Percentiles rank a stretch among this genome's conserved stretches.
Evolutionary conservation across 2,113 vertebrate species (phyloP).

Genomic region (Sialia sialis): DNA sequence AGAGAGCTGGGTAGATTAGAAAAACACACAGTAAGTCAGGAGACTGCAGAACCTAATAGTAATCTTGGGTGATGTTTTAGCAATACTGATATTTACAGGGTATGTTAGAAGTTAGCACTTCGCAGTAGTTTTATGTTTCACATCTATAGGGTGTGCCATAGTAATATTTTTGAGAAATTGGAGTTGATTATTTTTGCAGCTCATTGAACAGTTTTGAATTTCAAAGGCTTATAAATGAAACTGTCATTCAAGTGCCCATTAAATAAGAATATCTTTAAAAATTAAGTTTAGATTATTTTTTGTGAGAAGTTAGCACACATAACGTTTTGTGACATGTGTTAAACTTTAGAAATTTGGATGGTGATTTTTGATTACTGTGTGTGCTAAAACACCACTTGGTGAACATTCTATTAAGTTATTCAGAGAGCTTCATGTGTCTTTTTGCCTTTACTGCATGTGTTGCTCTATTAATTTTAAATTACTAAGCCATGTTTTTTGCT

Average conservation of each 20-base stretch:
- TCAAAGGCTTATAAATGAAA: background rate
- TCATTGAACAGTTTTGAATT: background rate
- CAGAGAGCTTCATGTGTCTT: background rate
- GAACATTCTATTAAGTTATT: background rate
- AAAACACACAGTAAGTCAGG: background rate
- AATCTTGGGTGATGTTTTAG: background rate
- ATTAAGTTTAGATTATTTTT: background rate
- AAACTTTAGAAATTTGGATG: background rate
- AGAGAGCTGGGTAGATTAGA: background rate
- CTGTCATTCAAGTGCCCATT: background rate
- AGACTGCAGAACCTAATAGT: background rate
- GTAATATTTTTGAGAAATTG: background rate
- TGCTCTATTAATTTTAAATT: background rate
- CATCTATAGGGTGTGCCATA: background rate
- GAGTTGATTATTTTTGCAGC: background rate
- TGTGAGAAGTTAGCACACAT: background rate
- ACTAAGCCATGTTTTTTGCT: background rate
- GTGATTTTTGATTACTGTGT: background rate
- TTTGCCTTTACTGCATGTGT: background rate
- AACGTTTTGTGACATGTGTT: background rate
- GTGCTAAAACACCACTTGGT: background rate
- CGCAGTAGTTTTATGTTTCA: background rate
- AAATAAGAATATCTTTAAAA: background rate
- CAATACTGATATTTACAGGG: background rate
- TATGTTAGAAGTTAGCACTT: background rate